Conservation (phyloP, 2,113 vertebrate species). For the Phalacrocorax aristotelis region DNA sequence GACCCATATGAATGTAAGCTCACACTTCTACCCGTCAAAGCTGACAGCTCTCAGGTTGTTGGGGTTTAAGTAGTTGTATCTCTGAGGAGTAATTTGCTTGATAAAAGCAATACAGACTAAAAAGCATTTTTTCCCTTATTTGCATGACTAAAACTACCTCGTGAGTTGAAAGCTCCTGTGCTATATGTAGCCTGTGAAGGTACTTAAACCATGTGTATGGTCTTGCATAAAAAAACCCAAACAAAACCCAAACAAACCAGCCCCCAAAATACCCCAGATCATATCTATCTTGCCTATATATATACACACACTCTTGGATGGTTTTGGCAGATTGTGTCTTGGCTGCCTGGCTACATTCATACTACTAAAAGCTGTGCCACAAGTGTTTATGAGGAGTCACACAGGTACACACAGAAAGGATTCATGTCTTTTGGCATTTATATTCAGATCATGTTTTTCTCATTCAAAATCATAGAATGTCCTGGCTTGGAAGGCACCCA, state of each 20-base stretch:
- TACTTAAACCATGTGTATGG: not conserved
- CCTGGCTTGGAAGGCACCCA: too few species aligned
- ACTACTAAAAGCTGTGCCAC: not conserved
- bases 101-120: not conserved
- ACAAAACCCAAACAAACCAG: not conserved
- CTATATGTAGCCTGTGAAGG: not conserved
- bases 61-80: not conserved
- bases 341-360: not conserved
- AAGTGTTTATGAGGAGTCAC: not conserved
- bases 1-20: not conserved
- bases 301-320: not conserved
- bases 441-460: not conserved
- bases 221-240: not conserved
- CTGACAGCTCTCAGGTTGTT: not conserved
- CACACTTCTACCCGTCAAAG: not conserved
- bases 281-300: not conserved
- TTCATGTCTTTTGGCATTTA: not conserved
- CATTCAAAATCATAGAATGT: not conserved
- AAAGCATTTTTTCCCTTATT: not conserved
- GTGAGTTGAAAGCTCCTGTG: not conserved
- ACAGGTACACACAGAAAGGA: not conserved
- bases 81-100: not conserved
- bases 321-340: not conserved
- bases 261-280: fast-evolving
- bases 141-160: not conserved